These are phyloP conservation scores for Pterostichus madidus DNA, from an alignment of 2,888 invertebrate species.

Conservation along the genomic window DNA sequence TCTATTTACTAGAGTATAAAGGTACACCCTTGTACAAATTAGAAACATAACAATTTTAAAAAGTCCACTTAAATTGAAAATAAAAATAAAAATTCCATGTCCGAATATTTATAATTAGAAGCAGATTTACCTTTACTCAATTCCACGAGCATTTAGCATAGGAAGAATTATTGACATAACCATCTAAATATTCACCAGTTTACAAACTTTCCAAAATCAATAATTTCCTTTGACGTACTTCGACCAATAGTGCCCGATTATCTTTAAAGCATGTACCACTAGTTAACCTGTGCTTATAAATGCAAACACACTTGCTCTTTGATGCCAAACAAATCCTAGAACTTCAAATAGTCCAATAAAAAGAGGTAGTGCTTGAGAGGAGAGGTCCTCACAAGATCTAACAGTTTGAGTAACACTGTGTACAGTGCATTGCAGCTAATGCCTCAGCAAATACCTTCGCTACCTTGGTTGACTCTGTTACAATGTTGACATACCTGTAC, in stretches of 20 bases:
- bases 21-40: too few species aligned
- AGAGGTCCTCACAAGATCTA: background rate
- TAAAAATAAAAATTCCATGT: too few species aligned
- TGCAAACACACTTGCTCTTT: background rate
- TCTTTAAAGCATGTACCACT: background rate
- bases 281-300: background rate
- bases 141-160: too few species aligned
- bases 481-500: constrained; percentile 20
- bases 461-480: constrained; percentile 35
- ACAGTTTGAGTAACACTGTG: constrained; percentile 11
- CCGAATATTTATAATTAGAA: too few species aligned
- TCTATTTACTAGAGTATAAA: too few species aligned
- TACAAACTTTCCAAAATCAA: constrained; percentile 17
- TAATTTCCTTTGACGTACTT: background rate
- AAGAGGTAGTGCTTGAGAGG: background rate
- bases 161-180: background rate
- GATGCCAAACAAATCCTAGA: constrained; percentile 14
- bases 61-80: too few species aligned
- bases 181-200: too few species aligned
- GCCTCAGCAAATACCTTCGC: constrained; percentile 30
- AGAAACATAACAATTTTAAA: too few species aligned
- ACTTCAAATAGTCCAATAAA: constrained; percentile 1
- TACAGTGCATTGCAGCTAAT: constrained; percentile 35
- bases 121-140: too few species aligned
- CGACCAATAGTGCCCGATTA: background rate